A percentile compares a stretch with the other conserved stretches of the same genome.
Evolutionary conservation across 2,888 invertebrate genomes (phyloP).

Genomic region (Zhengitettix transpicula): DNA sequence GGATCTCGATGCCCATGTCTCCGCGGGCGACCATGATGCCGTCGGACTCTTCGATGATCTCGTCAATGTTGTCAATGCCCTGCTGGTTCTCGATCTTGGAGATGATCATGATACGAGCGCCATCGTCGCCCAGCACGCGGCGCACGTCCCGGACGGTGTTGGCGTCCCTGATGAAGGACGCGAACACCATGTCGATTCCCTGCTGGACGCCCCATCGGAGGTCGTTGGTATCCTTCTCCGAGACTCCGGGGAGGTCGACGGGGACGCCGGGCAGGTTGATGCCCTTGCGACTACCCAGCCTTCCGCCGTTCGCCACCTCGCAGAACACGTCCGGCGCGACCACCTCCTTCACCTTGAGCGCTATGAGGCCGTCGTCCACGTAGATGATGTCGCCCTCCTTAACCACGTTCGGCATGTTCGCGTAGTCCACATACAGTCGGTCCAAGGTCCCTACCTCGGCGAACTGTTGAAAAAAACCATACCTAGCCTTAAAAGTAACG

Average conservation of each 20-base stretch:
- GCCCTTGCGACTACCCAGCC: slow-evolving; percentile 86
- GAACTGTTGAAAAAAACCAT: too few relatives aligned
- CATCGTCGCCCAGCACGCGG: slow-evolving; percentile 44
- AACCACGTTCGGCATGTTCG: slow-evolving; percentile 83
- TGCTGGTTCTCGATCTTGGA: slow-evolving; percentile 99
- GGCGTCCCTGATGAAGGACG: slow-evolving; percentile 90
- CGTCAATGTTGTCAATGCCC: slow-evolving; percentile 85
- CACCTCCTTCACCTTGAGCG: slow-evolving; percentile 64
- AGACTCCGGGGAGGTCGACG: slow-evolving; percentile 92
- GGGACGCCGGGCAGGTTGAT: slow-evolving; percentile 91
- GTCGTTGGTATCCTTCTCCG: slow-evolving; percentile 91
- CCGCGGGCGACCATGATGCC: slow-evolving; percentile 98
- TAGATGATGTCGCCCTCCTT: slow-evolving; percentile 70
- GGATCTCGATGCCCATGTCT: slow-evolving; percentile 95
- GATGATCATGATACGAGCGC: slow-evolving; percentile 85
- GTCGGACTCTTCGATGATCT: slow-evolving; percentile 83
- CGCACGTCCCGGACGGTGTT: slow-evolving; percentile 78
- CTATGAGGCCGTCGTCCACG: slow-evolving; percentile 93
- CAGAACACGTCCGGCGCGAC: slow-evolving; percentile 34
- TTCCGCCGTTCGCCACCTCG: slow-evolving; percentile 87
- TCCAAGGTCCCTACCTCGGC: slow-evolving; percentile 61
- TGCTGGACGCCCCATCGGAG: slow-evolving; percentile 79
- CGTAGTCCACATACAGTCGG: slow-evolving; percentile 76
- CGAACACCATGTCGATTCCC: slow-evolving; percentile 93
- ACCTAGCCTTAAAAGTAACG: too few relatives aligned